Conservation (phyloP, 2,888 invertebrate genomes). For the Dicranocentrus wangi region DNA sequence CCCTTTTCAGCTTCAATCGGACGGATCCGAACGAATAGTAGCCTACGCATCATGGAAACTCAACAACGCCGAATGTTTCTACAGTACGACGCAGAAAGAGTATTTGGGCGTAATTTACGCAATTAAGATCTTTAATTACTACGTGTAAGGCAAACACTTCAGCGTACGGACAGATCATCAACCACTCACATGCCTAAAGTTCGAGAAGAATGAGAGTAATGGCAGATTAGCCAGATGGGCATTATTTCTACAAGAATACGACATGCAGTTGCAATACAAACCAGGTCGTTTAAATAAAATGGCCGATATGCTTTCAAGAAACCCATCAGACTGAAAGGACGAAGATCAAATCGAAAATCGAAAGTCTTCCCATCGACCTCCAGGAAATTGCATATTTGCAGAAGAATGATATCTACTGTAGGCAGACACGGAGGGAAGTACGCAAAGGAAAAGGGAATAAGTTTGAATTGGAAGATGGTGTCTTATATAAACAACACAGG, state of each 20-base stretch:
- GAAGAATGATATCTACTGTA: not conserved
- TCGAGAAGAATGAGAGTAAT: constrained; percentile 36
- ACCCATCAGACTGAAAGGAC: not conserved
- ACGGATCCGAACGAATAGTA: constrained; percentile 26
- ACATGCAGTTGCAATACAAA: constrained; percentile 30
- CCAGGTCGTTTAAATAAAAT: constrained; percentile 7
- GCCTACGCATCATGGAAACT: constrained; percentile 23
- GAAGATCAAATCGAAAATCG: not conserved
- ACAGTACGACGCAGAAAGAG: constrained; percentile 37
- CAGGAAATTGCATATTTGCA: not conserved
- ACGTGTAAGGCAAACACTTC: constrained; percentile 22
- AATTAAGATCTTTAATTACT: constrained; percentile 28
- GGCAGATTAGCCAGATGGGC: constrained; percentile 38
- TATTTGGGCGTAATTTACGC: constrained; percentile 29
- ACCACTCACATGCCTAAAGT: constrained; percentile 28
- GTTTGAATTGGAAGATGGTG: not conserved
- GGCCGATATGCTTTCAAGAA: constrained; percentile 24
- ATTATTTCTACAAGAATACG: constrained; percentile 26
- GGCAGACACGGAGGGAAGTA: not conserved
- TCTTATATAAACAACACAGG: not conserved
- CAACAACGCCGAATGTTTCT: constrained; percentile 20
- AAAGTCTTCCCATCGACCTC: not conserved
- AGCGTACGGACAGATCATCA: constrained; percentile 40
- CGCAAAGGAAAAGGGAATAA: not conserved
- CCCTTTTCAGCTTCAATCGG: constrained; percentile 1